Percentiles rank a stretch among this genome's conserved stretches.
These are phyloP conservation scores for Parelbella ahira DNA, from an alignment of 2,888 invertebrate species.

Conservation along the genomic window DNA sequence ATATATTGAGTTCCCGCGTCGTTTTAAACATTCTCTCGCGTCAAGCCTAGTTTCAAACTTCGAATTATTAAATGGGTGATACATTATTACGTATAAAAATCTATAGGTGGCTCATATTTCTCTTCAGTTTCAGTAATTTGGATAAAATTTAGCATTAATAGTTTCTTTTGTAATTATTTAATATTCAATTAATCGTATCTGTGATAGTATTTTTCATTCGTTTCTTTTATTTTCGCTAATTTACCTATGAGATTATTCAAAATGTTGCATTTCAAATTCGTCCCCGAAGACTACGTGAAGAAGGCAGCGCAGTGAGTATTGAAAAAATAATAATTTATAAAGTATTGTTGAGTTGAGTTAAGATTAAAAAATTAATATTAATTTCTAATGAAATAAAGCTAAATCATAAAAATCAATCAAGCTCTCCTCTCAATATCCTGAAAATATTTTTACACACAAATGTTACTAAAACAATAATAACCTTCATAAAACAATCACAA, in stretches of 20 bases:
- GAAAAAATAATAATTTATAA: no score
- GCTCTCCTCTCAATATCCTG: no score
- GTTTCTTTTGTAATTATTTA: no score
- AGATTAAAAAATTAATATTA: no score
- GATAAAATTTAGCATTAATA: slow-evolving; percentile 49
- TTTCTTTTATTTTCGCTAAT: slow-evolving; percentile 22
- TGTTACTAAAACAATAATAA: no score
- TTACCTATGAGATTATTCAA: slow-evolving; percentile 35
- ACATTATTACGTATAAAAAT: slow-evolving; percentile 66
- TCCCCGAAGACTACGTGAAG: slow-evolving; percentile 67
- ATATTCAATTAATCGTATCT: background rate
- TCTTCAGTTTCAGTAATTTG: slow-evolving; percentile 78
- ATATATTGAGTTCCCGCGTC: slow-evolving; percentile 53
- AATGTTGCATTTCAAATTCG: slow-evolving; percentile 66
- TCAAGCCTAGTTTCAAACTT: slow-evolving; percentile 37
- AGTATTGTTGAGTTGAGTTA: no score
- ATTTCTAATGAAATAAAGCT: no score
- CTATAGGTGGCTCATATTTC: slow-evolving; percentile 76
- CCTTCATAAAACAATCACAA: no score
- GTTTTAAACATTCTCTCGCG: slow-evolving; percentile 43
- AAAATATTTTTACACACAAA: no score
- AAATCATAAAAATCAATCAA: no score
- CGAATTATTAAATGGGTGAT: slow-evolving; percentile 70
- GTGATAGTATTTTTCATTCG: slow-evolving; percentile 24
- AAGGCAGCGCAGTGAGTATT: slow-evolving; percentile 63